phyloP scores from a whole-genome alignment of 2,888 invertebrate species.

The Carcina quercana region DNA sequence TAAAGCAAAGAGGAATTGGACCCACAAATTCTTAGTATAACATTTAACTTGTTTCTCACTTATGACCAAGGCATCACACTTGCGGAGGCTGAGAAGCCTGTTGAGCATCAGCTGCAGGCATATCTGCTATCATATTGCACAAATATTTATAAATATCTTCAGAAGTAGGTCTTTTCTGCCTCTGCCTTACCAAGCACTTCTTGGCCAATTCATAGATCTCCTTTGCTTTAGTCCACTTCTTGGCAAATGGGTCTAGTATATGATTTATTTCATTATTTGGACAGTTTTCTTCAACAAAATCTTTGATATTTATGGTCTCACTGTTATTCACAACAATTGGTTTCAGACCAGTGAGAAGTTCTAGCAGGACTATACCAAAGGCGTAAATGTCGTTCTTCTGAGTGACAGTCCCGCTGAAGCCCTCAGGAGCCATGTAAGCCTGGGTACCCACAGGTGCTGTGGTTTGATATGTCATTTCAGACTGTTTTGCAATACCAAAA shows the following conservation, averaged over 20 bases:
- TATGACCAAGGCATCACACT: too few relatives aligned
- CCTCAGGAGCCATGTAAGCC: slow-evolving; percentile 87
- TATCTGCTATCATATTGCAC: too few relatives aligned
- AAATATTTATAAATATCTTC: slow-evolving; percentile 59
- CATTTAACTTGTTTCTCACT: too few relatives aligned
- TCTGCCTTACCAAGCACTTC: slow-evolving; percentile 72
- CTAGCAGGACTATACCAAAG: slow-evolving; percentile 84
- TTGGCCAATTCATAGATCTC: slow-evolving; percentile 70
- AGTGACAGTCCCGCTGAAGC: slow-evolving; percentile 79
- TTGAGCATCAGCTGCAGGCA: too few relatives aligned
- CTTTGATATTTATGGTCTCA: slow-evolving; percentile 57
- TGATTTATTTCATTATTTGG: slow-evolving; percentile 61
- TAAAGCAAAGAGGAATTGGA: too few relatives aligned
- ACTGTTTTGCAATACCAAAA: slow-evolving; percentile 81
- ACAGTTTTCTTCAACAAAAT: slow-evolving; percentile 70
- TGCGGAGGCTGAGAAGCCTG: too few relatives aligned
- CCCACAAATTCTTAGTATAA: too few relatives aligned
- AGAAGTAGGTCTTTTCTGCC: slow-evolving; percentile 74
- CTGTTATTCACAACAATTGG: slow-evolving; percentile 73
- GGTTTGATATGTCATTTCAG: slow-evolving; percentile 61
- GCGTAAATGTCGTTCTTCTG: slow-evolving; percentile 85
- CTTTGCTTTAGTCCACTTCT: slow-evolving; percentile 66
- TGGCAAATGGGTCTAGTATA: slow-evolving; percentile 73
- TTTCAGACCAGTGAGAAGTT: slow-evolving; percentile 80
- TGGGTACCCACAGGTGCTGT: slow-evolving; percentile 78